phyloP scores from a whole-genome alignment of 2,113 vertebrate genomes.

The Pteropus alecto region DNA sequence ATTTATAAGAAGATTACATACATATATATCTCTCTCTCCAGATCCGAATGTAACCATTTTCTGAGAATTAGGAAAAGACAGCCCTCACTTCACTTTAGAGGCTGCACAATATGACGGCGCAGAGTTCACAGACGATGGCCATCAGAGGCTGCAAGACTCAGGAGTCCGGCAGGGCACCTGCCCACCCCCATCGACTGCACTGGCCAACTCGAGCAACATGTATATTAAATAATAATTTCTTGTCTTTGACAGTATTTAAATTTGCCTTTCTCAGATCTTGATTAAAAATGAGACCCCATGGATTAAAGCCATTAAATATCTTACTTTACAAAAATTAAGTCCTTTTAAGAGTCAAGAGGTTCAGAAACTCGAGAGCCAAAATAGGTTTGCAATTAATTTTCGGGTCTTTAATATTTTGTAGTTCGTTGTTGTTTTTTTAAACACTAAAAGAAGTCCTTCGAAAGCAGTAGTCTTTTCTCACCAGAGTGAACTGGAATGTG shows the following conservation, averaged over 20 bases:
- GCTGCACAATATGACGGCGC: neutral
- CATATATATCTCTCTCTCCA: neutral
- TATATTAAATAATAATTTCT: neutral
- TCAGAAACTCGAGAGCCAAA: neutral
- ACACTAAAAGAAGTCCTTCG: neutral
- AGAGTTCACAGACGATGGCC: neutral
- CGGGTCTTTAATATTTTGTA: neutral
- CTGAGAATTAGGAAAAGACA: neutral
- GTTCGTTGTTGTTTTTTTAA: neutral
- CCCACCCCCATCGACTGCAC: neutral
- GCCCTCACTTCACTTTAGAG: neutral
- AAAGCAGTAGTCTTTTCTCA: neutral
- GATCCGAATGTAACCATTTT: neutral
- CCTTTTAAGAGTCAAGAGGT: constrained; percentile 8
- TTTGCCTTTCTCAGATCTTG: neutral
- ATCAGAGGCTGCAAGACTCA: neutral
- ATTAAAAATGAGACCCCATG: neutral
- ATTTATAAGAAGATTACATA: neutral
- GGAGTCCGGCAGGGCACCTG: neutral
- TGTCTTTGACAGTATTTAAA: neutral
- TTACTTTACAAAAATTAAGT: neutral
- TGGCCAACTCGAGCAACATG: neutral
- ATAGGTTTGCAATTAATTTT: neutral
- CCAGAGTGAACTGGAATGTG: neutral
- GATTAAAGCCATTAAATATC: neutral